Evolutionary conservation across 92 coral and sea anemone genomes (phyloP).

Genomic region (Palythoa heliodiscus): DNA sequence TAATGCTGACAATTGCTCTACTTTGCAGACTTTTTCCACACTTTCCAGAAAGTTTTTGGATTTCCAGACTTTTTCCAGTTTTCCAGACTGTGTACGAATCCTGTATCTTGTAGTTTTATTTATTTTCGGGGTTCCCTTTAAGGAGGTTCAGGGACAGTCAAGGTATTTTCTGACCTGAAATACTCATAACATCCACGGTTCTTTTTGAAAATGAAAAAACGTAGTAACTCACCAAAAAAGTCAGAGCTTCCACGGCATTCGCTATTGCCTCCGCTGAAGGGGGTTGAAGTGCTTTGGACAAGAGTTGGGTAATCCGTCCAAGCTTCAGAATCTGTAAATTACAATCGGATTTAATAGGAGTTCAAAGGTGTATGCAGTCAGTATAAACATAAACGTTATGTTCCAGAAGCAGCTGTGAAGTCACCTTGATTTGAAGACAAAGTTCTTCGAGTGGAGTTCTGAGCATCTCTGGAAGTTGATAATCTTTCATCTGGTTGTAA

Average conservation of each 20-base stretch:
- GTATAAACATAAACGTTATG: neutral
- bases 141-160: too few species aligned
- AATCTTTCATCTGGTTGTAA: conserved; percentile 74
- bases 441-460: conserved; percentile 95
- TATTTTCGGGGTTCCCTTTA: too few species aligned
- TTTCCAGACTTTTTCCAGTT: too few species aligned
- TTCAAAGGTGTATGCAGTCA: neutral
- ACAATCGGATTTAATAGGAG: neutral
- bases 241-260: conserved; percentile 83
- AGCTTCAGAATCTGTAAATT: conserved; percentile 73
- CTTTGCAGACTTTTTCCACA: too few species aligned
- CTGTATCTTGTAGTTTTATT: too few species aligned
- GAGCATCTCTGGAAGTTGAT: conserved; percentile 95
- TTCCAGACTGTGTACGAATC: too few species aligned
- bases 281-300: conserved; percentile 86
- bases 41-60: too few species aligned
- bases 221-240: conserved; percentile 71
- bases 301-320: conserved; percentile 80
- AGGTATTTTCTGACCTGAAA: too few species aligned
- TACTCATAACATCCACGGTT: neutral
- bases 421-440: conserved; percentile 91
- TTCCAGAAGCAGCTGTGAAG: too few species aligned
- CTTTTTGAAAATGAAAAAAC: neutral
- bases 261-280: conserved; percentile 82
- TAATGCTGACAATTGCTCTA: too few species aligned